Percentiles rank a stretch among this genome's conserved stretches.
Evolutionary conservation across 2,797 vertebrate genomes (phyloP).

Genomic region (Hirundo rustica): DNA sequence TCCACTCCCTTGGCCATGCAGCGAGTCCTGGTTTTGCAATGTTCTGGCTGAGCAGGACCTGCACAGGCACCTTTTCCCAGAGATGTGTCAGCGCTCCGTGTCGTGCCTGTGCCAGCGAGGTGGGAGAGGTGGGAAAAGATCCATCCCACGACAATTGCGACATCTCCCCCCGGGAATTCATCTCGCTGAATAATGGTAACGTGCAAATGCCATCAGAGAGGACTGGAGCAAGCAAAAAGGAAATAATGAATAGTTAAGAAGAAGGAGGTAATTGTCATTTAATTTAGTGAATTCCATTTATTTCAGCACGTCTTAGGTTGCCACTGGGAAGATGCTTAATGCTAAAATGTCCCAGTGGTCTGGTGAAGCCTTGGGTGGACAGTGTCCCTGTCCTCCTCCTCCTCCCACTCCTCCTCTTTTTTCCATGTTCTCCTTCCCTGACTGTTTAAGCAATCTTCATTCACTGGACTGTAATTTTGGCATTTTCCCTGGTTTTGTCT

Average conservation of each 20-base stretch:
- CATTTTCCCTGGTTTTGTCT: background rate
- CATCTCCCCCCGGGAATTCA: background rate
- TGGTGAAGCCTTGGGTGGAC: background rate
- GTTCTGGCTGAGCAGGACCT: conserved; percentile 3
- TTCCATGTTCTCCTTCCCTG: background rate
- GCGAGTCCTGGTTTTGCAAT: conserved; percentile 1
- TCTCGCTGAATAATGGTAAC: background rate
- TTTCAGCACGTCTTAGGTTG: background rate
- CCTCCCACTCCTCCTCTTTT: background rate
- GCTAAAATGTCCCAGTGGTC: background rate
- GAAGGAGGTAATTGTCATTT: background rate
- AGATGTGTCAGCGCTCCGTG: background rate
- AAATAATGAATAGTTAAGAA: background rate
- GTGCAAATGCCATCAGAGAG: background rate
- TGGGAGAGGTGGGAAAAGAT: background rate
- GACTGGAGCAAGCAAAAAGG: background rate
- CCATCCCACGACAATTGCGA: conserved; percentile 10
- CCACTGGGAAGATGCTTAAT: background rate
- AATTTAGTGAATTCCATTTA: background rate
- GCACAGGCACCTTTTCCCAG: background rate
- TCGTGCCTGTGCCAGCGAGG: background rate
- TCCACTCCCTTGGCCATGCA: background rate
- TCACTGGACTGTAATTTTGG: background rate
- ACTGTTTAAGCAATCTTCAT: background rate
- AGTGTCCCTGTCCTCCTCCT: background rate